A percentile compares a stretch with the other conserved stretches of the same genome.
Conservation (phyloP, 2,888 invertebrate genomes). For the Alviniconcha strummeri region DNA sequence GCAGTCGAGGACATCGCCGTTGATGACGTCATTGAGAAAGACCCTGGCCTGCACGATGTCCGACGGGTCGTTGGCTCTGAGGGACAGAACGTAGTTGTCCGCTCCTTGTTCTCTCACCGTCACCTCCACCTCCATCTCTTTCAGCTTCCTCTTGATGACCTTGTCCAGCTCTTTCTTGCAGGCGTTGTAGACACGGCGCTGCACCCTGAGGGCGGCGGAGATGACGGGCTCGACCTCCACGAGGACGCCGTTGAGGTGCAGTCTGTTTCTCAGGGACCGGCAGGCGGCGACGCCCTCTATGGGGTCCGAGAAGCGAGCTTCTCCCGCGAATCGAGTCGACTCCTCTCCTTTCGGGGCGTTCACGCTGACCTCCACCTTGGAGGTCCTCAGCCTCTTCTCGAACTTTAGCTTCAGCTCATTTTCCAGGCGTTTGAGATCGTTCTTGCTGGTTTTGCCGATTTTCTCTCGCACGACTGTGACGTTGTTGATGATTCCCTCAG, state of each 20-base stretch:
- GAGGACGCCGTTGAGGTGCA: constrained; percentile 1
- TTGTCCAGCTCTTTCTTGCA: constrained; percentile 1
- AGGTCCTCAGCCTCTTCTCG: not conserved
- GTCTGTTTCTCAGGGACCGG: not conserved
- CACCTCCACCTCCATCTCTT: not conserved
- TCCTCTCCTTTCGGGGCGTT: not conserved
- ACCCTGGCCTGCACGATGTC: constrained; percentile 7
- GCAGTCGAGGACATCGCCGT: constrained; percentile 38
- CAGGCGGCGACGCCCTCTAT: constrained; percentile 35
- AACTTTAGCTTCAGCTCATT: not conserved
- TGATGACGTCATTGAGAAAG: constrained; percentile 20
- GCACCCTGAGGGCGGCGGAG: constrained; percentile 3
- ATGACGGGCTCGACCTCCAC: constrained; percentile 33
- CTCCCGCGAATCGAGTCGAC: not conserved
- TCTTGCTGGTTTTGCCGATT: constrained; percentile 10
- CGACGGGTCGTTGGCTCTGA: constrained; percentile 3
- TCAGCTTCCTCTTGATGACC: constrained; percentile 10
- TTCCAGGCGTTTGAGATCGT: not conserved
- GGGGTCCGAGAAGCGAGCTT: constrained; percentile 34
- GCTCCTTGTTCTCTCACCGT: not conserved
- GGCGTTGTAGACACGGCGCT: not conserved
- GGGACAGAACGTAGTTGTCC: not conserved
- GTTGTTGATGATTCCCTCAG: not conserved
- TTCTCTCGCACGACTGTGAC: not conserved
- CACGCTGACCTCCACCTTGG: constrained; percentile 12